Conservation (phyloP, 2,888 invertebrate genomes). For the Papilio elwesi region DNA sequence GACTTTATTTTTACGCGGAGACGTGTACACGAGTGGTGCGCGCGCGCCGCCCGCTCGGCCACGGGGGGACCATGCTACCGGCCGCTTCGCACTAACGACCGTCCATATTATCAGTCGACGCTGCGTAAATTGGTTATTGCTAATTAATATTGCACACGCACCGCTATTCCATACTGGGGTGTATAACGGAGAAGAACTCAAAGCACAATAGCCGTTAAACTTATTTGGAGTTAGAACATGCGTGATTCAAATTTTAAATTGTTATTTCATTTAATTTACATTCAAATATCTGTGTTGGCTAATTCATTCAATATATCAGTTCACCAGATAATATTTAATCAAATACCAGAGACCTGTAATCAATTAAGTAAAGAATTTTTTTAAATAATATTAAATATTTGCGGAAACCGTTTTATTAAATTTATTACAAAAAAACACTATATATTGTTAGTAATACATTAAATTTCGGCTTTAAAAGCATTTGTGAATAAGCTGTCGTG, state of each 20-base stretch:
- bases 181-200: slow-evolving; percentile 72
- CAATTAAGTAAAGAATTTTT: no score
- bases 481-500: neutral
- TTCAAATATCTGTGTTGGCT: neutral
- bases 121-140: slow-evolving; percentile 70
- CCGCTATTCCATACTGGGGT: slow-evolving; percentile 67
- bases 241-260: slow-evolving; percentile 55
- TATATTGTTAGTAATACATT: neutral
- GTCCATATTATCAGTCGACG: slow-evolving; percentile 70
- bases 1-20: slow-evolving; percentile 84
- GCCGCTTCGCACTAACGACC: slow-evolving; percentile 63
- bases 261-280: neutral
- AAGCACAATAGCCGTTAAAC: slow-evolving; percentile 68
- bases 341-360: no score
- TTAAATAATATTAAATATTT: neutral
- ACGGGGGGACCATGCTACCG: slow-evolving; percentile 69
- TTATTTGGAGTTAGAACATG: slow-evolving; percentile 59
- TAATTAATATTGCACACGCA: slow-evolving; percentile 80
- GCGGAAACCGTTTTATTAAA: neutral
- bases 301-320: neutral
- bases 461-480: neutral
- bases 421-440: neutral
- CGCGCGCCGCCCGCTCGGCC: slow-evolving; percentile 66
- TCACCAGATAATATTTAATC: neutral
- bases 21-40: slow-evolving; percentile 77